A percentile compares a stretch with the other conserved stretches of the same genome.
These are phyloP conservation scores for Ophioderma brevispina DNA, from an alignment of 35 echinoderm and acorn worm species.

Conservation along the genomic window DNA sequence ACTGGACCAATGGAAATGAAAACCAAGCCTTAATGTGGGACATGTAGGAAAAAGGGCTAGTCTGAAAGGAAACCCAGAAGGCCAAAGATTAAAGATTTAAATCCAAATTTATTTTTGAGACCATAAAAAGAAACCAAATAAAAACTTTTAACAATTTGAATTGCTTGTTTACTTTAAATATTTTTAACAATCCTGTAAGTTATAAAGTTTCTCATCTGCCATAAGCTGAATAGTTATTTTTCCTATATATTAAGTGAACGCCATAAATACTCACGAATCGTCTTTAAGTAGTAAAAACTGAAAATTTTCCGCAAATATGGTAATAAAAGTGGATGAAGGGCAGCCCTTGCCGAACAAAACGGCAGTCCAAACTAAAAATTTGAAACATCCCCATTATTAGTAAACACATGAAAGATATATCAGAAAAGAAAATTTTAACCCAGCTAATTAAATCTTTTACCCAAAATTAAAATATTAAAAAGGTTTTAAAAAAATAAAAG, in stretches of 20 bases:
- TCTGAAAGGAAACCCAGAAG: background rate
- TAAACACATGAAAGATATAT: constrained; percentile 34
- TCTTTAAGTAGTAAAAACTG: background rate
- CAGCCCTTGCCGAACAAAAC: constrained; percentile 26
- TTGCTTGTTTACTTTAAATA: background rate
- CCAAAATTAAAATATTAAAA: constrained; percentile 37
- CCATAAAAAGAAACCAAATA: background rate
- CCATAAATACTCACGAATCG: background rate
- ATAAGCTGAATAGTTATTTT: background rate
- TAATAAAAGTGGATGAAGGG: constrained; percentile 22
- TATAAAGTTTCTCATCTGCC: constrained; percentile 28
- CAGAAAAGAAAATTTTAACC: background rate
- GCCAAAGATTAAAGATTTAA: background rate
- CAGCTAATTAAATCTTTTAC: constrained; percentile 27
- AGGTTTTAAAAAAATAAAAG: constrained; percentile 14
- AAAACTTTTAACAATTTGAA: constrained; percentile 27
- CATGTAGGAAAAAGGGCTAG: background rate
- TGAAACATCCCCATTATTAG: constrained; percentile 32
- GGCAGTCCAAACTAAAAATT: background rate
- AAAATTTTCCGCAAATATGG: constrained; percentile 14
- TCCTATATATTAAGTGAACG: background rate
- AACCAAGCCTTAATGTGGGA: background rate
- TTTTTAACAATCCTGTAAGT: background rate
- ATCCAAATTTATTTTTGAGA: constrained; percentile 1
- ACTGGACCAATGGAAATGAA: background rate